phyloP scores from a whole-genome alignment of 2,113 vertebrate genomes.

The Varanus komodoensis region DNA sequence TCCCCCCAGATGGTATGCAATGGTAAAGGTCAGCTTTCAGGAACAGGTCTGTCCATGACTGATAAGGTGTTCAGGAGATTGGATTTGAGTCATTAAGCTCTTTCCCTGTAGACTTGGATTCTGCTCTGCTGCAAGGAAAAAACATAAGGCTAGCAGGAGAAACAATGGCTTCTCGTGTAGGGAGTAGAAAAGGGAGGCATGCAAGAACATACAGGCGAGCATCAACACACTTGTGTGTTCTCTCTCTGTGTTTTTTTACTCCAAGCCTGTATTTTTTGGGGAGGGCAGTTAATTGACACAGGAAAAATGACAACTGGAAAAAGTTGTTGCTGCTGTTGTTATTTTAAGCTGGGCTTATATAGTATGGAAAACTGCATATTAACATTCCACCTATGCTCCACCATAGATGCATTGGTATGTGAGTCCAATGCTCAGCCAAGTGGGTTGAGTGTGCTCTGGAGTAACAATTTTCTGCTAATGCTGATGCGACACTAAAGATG shows the following conservation, averaged over 20 bases:
- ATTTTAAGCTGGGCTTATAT: neutral
- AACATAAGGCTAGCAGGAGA: slow-evolving; percentile 9
- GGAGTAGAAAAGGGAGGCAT: slow-evolving; percentile 40
- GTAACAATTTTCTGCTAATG: neutral
- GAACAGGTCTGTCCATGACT: slow-evolving; percentile 65
- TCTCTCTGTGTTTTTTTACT: neutral
- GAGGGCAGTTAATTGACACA: too few species aligned
- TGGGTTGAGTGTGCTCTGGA: too few species aligned
- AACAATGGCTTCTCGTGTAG: slow-evolving; percentile 37
- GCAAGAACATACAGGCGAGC: neutral
- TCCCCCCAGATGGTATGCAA: neutral
- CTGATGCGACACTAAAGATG: neutral
- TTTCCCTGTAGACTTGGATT: slow-evolving; percentile 59
- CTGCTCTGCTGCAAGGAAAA: slow-evolving; percentile 34
- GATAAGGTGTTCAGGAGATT: slow-evolving; percentile 74
- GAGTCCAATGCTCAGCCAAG: neutral
- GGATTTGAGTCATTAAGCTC: slow-evolving; percentile 69
- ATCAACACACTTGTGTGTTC: neutral
- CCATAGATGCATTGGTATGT: neutral
- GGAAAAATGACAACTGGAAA: neutral
- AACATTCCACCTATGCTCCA: neutral
- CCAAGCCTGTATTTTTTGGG: neutral
- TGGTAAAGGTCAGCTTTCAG: slow-evolving; percentile 77
- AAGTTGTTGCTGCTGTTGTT: neutral
- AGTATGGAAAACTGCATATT: neutral